Evolutionary conservation across 2,113 vertebrate species (phyloP), one percentile per base, ranked within the genome.

Genomic region (Cyrtonyx montezumae): DNA sequence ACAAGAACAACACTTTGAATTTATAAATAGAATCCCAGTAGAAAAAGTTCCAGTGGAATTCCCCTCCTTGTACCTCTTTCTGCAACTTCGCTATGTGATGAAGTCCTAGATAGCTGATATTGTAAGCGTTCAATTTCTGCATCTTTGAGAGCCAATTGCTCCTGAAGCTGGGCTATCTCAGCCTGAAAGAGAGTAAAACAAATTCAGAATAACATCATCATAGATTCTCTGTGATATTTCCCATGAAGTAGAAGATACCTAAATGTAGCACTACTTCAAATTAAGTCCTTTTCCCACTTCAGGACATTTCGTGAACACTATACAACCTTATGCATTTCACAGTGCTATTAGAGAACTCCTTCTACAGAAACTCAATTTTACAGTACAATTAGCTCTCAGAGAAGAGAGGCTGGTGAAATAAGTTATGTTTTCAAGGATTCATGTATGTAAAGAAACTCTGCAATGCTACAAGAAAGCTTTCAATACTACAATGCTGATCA

Each of bases 121-220:
- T 99, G 98, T 83, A 99, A 96, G 21, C 98, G 98, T 94, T 99
- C 98, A 28, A 99, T 99, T 97, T 99, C 99, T 45, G 98, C 96
- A 58, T 99, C 99, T 94, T 99, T 99, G 91, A 98, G 97, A 87
- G 98, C 97, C 93, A 99, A 95, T 11, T 99, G 98, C 94, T 99
- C 98, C 95, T 99, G 99, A 42, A 99, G 98, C 95, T 98, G 98
- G 86, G 97, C 98, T 91, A 99, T 99, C 97, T 99, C 99, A 42
- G 98, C 98, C 99, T 99, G 97, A 21, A 97, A 94, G 56, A 96
- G 67, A 84, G 78, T 74, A 76, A 91, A 68, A 78, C 25, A 79
- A 70, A 70, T 19, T 40, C 80, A 90, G 37, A 75, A 25, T 13
- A 73, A 36, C 25, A 15, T 32, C 1, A 1, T 69, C 67, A 80